A percentile compares a stretch with the other conserved stretches of the same genome.
Conservation (phyloP, 2,113 vertebrate species). For the Loxodonta africana region DNA sequence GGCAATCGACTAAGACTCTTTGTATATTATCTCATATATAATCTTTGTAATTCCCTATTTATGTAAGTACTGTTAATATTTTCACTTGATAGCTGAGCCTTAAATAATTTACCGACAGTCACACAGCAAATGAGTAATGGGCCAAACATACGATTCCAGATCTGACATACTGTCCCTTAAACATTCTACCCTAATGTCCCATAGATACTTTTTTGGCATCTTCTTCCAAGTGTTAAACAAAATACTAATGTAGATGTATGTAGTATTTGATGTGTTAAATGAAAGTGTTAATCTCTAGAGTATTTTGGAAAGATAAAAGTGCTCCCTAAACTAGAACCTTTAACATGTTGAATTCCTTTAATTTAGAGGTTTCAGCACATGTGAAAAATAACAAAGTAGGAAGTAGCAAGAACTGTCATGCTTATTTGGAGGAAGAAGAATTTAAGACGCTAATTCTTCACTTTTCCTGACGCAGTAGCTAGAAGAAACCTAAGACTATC, state of each 20-base stretch:
- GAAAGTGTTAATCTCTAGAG: slow-evolving; percentile 5
- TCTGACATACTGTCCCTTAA: not conserved
- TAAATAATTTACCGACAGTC: not conserved
- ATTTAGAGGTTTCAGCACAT: not conserved
- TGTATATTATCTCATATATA: not conserved
- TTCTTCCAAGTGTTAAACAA: slow-evolving; percentile 1
- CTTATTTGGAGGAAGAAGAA: slow-evolving; percentile 47
- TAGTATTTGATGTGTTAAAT: slow-evolving; percentile 18
- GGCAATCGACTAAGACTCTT: not conserved
- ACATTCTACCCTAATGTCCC: not conserved
- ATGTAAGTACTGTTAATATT: slow-evolving; percentile 33
- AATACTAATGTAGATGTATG: not conserved
- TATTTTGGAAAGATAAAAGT: slow-evolving; percentile 42
- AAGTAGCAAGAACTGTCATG: not conserved
- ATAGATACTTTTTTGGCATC: not conserved
- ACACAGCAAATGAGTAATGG: not conserved
- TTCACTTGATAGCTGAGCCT: not conserved
- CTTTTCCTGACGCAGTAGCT: not conserved
- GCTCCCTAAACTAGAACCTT: not conserved
- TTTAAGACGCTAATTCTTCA: not conserved
- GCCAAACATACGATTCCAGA: not conserved
- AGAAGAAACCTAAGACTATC: not conserved
- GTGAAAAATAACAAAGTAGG: slow-evolving; percentile 18
- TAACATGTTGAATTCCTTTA: not conserved
- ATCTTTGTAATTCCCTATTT: not conserved